Evolutionary conservation across 2,113 vertebrate species (phyloP).

Genomic region (Thryonomys swinderianus): DNA sequence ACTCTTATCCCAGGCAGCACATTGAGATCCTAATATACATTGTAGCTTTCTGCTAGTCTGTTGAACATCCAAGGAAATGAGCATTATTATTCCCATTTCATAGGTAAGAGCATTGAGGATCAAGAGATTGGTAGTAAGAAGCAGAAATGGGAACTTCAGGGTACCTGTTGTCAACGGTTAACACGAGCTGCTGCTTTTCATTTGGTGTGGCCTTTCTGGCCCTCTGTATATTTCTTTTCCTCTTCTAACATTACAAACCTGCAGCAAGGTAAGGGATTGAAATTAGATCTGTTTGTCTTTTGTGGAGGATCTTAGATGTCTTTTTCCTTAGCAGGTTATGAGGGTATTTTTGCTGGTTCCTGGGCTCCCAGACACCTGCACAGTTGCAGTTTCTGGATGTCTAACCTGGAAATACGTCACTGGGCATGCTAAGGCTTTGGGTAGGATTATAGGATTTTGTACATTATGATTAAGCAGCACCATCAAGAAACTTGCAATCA

Average conservation of each 20-base stretch:
- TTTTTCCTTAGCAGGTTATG: not conserved
- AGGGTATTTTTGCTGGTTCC: not conserved
- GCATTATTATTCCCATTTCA: not conserved
- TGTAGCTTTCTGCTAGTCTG: not conserved
- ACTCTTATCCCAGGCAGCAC: not conserved
- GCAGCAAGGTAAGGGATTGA: not conserved
- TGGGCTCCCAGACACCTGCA: not conserved
- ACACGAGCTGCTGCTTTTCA: not conserved
- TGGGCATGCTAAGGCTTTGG: slow-evolving; percentile 11
- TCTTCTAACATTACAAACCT: not conserved
- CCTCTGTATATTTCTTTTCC: not conserved
- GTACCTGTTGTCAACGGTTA: not conserved
- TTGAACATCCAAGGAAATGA: not conserved
- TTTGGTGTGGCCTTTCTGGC: not conserved
- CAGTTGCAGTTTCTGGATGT: slow-evolving; percentile 2
- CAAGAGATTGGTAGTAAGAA: not conserved
- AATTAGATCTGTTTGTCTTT: not conserved
- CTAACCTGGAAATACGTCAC: not conserved
- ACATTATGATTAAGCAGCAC: slow-evolving; percentile 35
- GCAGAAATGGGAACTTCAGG: not conserved
- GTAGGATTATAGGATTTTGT: slow-evolving; percentile 29
- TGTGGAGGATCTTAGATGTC: not conserved
- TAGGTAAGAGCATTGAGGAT: not conserved
- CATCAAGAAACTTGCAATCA: slow-evolving; percentile 55
- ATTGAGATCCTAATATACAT: not conserved